phyloP scores from a whole-genome alignment of 2,888 invertebrate species.

The Latrodectus elegans region DNA sequence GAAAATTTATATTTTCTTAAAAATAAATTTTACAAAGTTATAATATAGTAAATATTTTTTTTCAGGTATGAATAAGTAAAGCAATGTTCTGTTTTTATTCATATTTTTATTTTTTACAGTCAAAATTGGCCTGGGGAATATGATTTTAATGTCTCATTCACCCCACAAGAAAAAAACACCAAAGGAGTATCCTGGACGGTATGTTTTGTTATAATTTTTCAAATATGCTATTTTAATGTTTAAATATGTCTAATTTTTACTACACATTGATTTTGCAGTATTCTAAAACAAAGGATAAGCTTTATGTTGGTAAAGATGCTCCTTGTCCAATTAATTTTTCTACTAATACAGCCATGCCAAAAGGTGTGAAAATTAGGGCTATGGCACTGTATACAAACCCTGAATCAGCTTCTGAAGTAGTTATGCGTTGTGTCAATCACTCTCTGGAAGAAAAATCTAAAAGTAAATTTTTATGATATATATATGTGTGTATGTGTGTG shows the following conservation, averaged over 20 bases:
- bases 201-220: background rate
- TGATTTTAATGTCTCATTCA: slow-evolving; percentile 22
- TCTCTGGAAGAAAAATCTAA: slow-evolving; percentile 16
- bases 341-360: background rate
- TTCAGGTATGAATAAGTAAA: too few species aligned
- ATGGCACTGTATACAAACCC: slow-evolving; percentile 44
- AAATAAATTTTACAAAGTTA: too few species aligned
- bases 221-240: background rate
- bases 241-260: background rate
- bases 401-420: slow-evolving; percentile 41
- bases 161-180: slow-evolving; percentile 22
- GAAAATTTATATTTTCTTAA: too few species aligned
- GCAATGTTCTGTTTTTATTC: too few species aligned
- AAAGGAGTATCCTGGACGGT: slow-evolving; percentile 36
- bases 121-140: slow-evolving; percentile 31
- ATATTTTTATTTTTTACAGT: slow-evolving; percentile 2
- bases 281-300: slow-evolving; percentile 46
- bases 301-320: slow-evolving; percentile 53
- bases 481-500: background rate
- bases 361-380: slow-evolving; percentile 24
- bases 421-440: slow-evolving; percentile 58
- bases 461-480: background rate
- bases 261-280: slow-evolving; percentile 29
- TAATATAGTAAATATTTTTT: too few species aligned
- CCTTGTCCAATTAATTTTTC: slow-evolving; percentile 60